Conservation (phyloP, 2,113 vertebrate genomes). For the Sisor rabdophorus region DNA sequence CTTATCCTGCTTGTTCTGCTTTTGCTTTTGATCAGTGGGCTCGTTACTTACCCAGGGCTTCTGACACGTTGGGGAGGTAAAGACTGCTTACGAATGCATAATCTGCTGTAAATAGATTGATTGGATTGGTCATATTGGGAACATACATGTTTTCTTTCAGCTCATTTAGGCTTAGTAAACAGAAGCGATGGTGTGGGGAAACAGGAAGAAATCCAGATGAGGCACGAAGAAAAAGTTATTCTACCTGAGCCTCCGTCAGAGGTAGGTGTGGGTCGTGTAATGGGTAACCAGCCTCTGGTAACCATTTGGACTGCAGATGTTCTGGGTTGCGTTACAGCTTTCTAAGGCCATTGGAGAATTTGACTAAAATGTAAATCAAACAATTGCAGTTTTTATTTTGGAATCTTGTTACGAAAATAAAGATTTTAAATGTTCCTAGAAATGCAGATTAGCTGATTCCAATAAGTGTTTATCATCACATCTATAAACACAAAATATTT, state of each 20-base stretch:
- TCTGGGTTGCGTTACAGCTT: no score
- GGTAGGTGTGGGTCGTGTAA: constrained; percentile 58
- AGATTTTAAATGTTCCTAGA: no score
- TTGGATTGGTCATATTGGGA: neutral
- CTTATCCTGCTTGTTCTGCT: constrained; percentile 74
- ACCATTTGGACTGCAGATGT: no score
- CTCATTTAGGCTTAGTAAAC: constrained; percentile 37
- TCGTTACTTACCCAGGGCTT: constrained; percentile 68
- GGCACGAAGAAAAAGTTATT: constrained; percentile 43
- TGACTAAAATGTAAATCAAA: no score
- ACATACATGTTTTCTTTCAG: constrained; percentile 59
- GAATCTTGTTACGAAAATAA: no score
- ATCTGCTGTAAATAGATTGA: neutral
- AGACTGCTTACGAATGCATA: constrained; percentile 1
- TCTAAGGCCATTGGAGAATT: no score
- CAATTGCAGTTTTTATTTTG: no score
- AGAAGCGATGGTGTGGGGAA: constrained; percentile 41
- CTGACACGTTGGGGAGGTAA: constrained; percentile 76
- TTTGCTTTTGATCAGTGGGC: constrained; percentile 71
- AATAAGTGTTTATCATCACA: no score
- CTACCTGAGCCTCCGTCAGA: constrained; percentile 60
- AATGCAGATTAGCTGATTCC: no score
- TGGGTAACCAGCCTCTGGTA: no score
- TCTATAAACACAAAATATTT: no score
- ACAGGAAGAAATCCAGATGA: constrained; percentile 60